A percentile compares a stretch with the other conserved stretches of the same genome.
Evolutionary conservation across 2,888 invertebrate genomes (phyloP).

Genomic region (Neoitamus cyanurus): DNA sequence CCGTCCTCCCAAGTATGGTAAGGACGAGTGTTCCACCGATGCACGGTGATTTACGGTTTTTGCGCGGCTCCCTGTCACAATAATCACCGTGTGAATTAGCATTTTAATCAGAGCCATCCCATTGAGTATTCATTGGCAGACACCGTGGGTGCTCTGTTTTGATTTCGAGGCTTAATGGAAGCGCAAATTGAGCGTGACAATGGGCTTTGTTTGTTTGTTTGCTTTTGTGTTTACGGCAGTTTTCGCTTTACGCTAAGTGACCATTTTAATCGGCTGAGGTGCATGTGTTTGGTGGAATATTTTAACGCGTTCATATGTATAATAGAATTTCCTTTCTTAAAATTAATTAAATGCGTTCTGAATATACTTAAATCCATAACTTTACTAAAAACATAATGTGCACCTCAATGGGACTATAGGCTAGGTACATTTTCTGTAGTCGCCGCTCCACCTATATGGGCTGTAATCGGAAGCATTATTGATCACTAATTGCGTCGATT

Average conservation of each 20-base stretch:
- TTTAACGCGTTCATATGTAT: too few species aligned
- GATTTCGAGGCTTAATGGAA: background rate
- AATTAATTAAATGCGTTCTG: too few species aligned
- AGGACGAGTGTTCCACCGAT: background rate
- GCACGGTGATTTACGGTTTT: background rate
- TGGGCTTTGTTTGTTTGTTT: background rate
- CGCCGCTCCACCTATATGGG: too few species aligned
- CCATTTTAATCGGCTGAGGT: too few species aligned
- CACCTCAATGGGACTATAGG: too few species aligned
- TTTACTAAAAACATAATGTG: too few species aligned
- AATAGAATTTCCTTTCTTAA: too few species aligned
- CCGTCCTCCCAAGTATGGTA: background rate
- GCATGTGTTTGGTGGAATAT: too few species aligned
- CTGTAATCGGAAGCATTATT: too few species aligned
- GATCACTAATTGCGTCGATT: too few species aligned
- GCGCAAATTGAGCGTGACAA: background rate
- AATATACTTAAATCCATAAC: too few species aligned
- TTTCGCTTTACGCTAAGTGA: background rate
- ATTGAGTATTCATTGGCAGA: background rate
- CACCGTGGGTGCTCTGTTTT: background rate
- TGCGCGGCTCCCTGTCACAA: background rate
- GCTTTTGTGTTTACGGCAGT: background rate
- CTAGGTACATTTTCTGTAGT: too few species aligned
- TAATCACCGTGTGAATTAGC: slow-evolving; percentile 1
- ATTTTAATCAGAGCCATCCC: background rate